Base-by-base conservation (phyloP, 2,113 vertebrate species). In the Cavia porcellus region DNA sequence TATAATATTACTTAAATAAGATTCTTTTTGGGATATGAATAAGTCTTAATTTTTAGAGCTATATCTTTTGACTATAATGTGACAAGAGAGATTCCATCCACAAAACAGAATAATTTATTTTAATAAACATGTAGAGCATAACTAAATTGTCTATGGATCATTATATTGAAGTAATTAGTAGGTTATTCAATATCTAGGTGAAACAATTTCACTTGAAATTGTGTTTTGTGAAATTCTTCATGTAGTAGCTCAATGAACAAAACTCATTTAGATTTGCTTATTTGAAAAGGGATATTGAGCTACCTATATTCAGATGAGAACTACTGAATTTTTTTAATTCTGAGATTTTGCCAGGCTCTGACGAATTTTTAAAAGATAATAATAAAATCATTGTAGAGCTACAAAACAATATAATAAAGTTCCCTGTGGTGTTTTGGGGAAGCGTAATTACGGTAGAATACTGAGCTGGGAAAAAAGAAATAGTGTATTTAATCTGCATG, bases 401-500 rank as follows among this genome's bases (percentile, higher is more conserved):
- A 74, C 57, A 79, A 75, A 95, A 87, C 47, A 96, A 97, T 83
- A 74, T 68, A 92, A 90, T 88, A 93, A 83, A 95, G 96, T 86
- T 96, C 20, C 75, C 86, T 70, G 42, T 86, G 13, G 68, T 94
- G 75, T 77, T 89, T 86, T 50, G 61, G 72, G 90, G 4, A 85
- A 32, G 81, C 87, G 38, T 82, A 96, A 93, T 95, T 94, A 92
- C n/a, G 87, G 72, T 12, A 62, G 89, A 97, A 95, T 87, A 93
- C 79, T 92, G 95, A 95, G 75, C 77, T 84, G 64, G n/a, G 81
- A 94, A 96, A 96, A 89, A n/a, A 95, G 68, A 92, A 94, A 81
- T 20, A 89, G 32, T 89, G n/a, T 17, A 72, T 12, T 95, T 96
- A 75, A 81, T 96, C 80, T 82, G 72, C 62, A 81, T 68, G n/a